phyloP scores from a whole-genome alignment of 2,113 vertebrate species.

The Laticauda colubrina region DNA sequence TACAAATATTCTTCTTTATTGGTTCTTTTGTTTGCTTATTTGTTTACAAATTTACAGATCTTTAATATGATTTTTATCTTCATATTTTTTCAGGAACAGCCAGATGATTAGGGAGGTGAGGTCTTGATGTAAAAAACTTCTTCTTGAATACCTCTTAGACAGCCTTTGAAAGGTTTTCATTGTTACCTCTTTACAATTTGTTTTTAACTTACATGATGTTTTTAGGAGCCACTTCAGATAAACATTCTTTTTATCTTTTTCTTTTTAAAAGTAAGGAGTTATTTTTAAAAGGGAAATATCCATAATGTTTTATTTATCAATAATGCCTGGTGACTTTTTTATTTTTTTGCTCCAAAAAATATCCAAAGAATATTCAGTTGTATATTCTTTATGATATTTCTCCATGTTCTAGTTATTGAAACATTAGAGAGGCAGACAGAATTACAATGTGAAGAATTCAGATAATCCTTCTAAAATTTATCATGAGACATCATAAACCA shows the following conservation, averaged over 20 bases:
- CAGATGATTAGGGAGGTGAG: background rate
- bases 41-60: background rate
- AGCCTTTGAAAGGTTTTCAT: background rate
- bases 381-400: background rate
- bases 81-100: background rate
- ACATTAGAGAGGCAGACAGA: background rate
- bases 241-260: background rate
- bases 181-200: background rate
- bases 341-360: background rate
- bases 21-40: background rate
- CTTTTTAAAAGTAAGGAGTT: background rate
- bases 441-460: background rate
- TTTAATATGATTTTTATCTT: background rate
- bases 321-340: background rate
- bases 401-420: background rate
- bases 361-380: background rate
- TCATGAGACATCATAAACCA: background rate
- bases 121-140: background rate
- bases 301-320: background rate
- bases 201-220: background rate
- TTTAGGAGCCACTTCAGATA: background rate
- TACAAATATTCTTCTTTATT: background rate
- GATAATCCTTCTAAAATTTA: background rate
- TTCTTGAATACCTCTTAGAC: background rate
- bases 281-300: background rate